Conservation (phyloP, 2,888 invertebrate species). For the Nesidiocoris tenuis region DNA sequence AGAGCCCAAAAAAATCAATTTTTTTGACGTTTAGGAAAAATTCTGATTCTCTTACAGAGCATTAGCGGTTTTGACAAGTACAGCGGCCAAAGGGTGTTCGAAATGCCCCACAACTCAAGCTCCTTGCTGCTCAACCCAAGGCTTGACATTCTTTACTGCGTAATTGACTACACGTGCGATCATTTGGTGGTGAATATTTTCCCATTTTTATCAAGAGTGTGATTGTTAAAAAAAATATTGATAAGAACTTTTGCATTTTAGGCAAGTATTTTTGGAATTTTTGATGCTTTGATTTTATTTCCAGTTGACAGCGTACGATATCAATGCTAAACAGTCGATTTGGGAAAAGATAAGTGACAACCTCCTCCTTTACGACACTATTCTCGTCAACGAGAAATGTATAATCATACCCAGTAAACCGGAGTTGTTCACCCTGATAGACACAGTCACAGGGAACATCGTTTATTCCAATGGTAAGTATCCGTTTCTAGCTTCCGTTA, state of each 20-base stretch:
- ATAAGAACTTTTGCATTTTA: too few species aligned
- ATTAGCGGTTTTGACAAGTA: background rate
- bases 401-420: background rate
- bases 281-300: background rate
- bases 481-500: too few species aligned
- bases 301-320: background rate
- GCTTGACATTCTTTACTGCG: conserved; percentile 4
- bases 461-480: background rate
- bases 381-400: background rate
- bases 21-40: too few species aligned
- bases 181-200: background rate
- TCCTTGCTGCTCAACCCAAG: background rate
- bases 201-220: too few species aligned
- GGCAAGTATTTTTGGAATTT: background rate
- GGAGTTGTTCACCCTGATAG: background rate
- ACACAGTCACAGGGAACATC: background rate
- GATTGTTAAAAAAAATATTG: too few species aligned
- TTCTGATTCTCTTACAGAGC: background rate
- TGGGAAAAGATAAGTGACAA: background rate
- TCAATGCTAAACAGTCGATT: background rate
- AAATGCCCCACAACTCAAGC: background rate
- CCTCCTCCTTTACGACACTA: background rate
- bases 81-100: background rate
- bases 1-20: too few species aligned
- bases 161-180: background rate